These are phyloP conservation scores for Campoplex capitator DNA, from an alignment of 2,888 invertebrate species.

Conservation along the genomic window DNA sequence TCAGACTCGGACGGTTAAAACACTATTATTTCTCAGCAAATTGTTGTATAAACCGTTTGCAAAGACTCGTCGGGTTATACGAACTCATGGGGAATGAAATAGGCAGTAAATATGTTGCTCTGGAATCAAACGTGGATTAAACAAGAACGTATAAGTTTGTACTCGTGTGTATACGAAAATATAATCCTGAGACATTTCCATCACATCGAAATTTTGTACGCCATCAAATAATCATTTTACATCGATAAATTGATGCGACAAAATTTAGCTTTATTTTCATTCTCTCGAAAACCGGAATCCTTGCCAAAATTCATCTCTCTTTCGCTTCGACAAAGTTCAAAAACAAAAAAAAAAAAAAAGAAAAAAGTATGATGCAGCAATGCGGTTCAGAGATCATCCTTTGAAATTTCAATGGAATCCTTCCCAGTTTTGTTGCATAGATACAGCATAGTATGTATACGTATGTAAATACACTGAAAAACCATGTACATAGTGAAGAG, in stretches of 20 bases:
- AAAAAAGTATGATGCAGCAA: background rate
- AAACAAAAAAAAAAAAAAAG: background rate
- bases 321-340: background rate
- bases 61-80: background rate
- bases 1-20: constrained; percentile 25
- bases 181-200: background rate
- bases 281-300: background rate
- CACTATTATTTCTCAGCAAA: constrained; percentile 57
- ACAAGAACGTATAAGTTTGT: background rate
- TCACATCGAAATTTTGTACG: background rate
- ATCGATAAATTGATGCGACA: background rate
- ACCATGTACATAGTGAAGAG: constrained; percentile 40
- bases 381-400: background rate
- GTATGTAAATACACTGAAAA: background rate
- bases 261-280: background rate
- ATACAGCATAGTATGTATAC: background rate
- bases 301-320: background rate
- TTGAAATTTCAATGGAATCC: constrained; percentile 30
- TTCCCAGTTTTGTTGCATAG: background rate
- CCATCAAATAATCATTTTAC: background rate
- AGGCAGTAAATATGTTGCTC: background rate
- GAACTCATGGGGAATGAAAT: constrained; percentile 26
- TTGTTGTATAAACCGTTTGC: constrained; percentile 52
- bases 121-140: constrained; percentile 35
- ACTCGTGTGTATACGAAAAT: background rate